phyloP scores from a whole-genome alignment of 2,113 vertebrate genomes.

The Chionomys nivalis region DNA sequence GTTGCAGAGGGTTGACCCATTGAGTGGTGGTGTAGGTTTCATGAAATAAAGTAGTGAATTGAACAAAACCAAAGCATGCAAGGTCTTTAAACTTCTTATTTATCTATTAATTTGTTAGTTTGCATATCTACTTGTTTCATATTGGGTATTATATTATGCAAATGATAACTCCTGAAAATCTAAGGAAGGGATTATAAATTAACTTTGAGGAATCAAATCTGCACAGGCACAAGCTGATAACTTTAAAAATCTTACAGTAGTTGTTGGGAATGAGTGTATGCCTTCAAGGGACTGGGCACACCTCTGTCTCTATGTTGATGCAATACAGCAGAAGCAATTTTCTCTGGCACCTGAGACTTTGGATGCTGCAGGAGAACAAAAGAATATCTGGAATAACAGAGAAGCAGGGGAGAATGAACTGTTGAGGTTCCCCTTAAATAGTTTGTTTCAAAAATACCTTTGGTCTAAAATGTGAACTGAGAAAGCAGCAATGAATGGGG shows the following conservation, averaged over 20 bases:
- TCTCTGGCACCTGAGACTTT: accelerated
- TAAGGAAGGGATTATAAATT: neutral
- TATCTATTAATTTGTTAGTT: neutral
- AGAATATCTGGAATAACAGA: neutral
- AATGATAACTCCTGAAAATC: neutral
- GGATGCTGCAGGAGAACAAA: neutral
- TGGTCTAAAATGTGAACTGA: neutral
- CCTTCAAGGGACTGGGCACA: neutral
- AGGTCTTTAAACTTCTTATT: neutral
- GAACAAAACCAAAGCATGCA: neutral
- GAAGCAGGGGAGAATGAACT: neutral
- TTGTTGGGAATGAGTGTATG: neutral
- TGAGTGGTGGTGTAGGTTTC: neutral
- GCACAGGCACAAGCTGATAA: accelerated
- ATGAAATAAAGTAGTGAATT: neutral
- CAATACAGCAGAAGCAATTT: neutral
- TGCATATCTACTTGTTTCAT: neutral
- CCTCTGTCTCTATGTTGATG: neutral
- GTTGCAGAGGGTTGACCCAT: accelerated
- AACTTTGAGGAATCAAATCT: neutral
- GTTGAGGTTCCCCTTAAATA: neutral
- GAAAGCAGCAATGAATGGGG: neutral
- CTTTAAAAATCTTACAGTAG: neutral
- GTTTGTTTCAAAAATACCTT: neutral
- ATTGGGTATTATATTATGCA: neutral